A percentile compares a stretch with the other conserved stretches of the same genome.
phyloP scores from a whole-genome alignment of 2,113 vertebrate genomes.

The Camelus dromedarius region DNA sequence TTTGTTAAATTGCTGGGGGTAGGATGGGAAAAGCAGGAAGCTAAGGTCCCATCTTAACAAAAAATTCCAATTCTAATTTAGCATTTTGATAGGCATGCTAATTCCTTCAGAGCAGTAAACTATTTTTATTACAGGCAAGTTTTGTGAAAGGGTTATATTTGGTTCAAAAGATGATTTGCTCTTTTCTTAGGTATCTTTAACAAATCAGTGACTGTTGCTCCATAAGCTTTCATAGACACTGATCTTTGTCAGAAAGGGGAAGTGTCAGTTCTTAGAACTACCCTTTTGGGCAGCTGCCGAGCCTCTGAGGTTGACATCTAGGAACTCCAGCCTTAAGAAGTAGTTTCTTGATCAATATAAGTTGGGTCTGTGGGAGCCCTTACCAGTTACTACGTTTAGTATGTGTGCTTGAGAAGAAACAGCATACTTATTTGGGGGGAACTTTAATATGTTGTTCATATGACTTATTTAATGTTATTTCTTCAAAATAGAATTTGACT shows the following conservation, averaged over 20 bases:
- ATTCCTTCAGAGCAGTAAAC: not conserved
- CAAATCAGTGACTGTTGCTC: not conserved
- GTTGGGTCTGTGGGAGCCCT: not conserved
- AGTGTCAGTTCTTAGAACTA: not conserved
- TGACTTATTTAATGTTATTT: constrained; percentile 11
- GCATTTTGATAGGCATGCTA: not conserved
- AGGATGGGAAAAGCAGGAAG: not conserved
- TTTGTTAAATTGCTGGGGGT: not conserved
- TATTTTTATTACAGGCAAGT: not conserved
- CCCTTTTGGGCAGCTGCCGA: not conserved
- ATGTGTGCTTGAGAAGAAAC: not conserved
- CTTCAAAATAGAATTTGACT: not conserved
- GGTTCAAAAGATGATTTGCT: constrained; percentile 6
- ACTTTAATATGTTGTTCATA: not conserved
- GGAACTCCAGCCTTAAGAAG: not conserved
- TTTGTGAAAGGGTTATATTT: not conserved
- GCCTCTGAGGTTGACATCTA: not conserved
- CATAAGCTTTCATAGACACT: not conserved
- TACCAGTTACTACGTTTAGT: not conserved
- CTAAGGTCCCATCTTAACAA: not conserved
- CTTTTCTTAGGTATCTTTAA: constrained; percentile 33
- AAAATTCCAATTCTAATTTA: not conserved
- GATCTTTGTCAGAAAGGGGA: constrained; percentile 9
- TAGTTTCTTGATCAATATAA: not conserved
- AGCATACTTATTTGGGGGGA: not conserved